Evolutionary conservation across 2,113 vertebrate species (phyloP).

Genomic region (Chauna torquata): DNA sequence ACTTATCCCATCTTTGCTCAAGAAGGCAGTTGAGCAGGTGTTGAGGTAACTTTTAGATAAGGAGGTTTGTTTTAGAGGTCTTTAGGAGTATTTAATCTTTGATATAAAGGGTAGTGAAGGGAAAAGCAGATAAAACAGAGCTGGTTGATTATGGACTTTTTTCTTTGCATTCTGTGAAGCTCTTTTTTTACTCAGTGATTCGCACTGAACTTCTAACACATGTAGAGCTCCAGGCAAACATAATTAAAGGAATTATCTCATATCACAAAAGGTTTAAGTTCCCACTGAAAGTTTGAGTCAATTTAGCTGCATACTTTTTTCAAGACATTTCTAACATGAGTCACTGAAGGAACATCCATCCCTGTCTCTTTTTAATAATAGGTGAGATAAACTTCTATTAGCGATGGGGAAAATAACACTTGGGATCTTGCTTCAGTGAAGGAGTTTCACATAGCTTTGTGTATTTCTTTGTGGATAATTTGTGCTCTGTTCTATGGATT

Average conservation of each 20-base stretch:
- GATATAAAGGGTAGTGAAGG: background rate
- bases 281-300: constrained; percentile 7
- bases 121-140: background rate
- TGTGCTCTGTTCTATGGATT: background rate
- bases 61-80: background rate
- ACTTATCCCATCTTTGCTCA: background rate
- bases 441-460: background rate
- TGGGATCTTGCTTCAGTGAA: background rate
- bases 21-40: background rate
- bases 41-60: background rate
- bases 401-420: background rate
- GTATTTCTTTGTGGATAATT: too few relatives aligned
- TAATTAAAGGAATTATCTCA: constrained; percentile 46
- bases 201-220: background rate
- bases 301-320: constrained; percentile 16
- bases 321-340: background rate
- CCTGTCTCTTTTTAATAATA: background rate
- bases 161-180: background rate
- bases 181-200: background rate
- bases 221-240: constrained; percentile 14
- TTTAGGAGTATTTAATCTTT: background rate
- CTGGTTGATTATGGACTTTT: background rate
- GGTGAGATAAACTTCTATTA: background rate
- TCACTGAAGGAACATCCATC: constrained; percentile 5
- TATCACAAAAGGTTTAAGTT: constrained; percentile 34